phyloP scores from a whole-genome alignment of 2,113 vertebrate genomes.

The Microtus oregoni region DNA sequence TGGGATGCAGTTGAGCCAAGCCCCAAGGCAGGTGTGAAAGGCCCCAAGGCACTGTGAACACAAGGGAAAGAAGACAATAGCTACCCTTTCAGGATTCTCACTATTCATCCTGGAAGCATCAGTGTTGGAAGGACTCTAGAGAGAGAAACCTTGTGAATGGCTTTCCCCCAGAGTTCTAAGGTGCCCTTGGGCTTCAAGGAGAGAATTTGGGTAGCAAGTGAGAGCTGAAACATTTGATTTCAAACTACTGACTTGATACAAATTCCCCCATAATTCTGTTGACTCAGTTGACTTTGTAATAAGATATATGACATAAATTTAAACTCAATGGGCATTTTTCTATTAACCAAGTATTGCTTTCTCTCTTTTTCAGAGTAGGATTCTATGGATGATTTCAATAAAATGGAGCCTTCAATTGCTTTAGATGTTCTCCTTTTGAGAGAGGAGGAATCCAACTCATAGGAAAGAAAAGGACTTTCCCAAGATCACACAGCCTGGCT shows the following conservation, averaged over 20 bases:
- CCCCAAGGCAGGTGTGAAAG: not conserved
- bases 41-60: not conserved
- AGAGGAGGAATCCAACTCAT: constrained; percentile 37
- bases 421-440: constrained; percentile 5
- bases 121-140: constrained; percentile 34
- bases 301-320: constrained; percentile 40
- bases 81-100: not conserved
- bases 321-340: constrained; percentile 33
- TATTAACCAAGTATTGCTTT: constrained; percentile 39
- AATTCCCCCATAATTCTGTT: not conserved
- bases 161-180: not conserved
- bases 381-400: constrained; percentile 30
- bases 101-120: constrained; percentile 2
- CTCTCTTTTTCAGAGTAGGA: constrained; percentile 3
- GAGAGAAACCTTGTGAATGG: constrained; percentile 6
- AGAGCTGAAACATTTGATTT: constrained; percentile 5
- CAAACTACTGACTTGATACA: constrained; percentile 49
- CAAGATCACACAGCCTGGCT: not conserved
- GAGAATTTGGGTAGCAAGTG: constrained; percentile 43
- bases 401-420: not conserved
- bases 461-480: constrained; percentile 39
- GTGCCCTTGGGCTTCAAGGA: not conserved
- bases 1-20: constrained; percentile 1
- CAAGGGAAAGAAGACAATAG: not conserved
- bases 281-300: constrained; percentile 1